Evolutionary conservation across 2,797 vertebrate genomes (phyloP), one percentile per base, ranked within the genome.

Genomic region (Acanthurus leucopareius): DNA sequence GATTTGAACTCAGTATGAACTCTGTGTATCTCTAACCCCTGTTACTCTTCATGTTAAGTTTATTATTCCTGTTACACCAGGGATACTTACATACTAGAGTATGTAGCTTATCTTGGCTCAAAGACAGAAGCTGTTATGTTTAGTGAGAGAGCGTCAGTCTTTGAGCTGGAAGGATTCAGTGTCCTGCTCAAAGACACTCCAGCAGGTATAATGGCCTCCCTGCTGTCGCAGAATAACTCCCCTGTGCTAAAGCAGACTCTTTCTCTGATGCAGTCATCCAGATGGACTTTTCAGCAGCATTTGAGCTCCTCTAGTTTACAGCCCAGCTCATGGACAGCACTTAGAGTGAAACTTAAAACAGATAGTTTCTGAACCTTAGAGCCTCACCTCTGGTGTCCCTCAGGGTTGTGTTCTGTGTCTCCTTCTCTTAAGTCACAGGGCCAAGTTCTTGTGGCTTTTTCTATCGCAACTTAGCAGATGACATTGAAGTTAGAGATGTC

Each of bases 1-100:
- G 62, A 59, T 69, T 69, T 54, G 2, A 59, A 54, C 53, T 74
- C 28, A n/a, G 28, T 17, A 19, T 52, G 58, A 67, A 64, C 49
- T 17, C 47, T 53, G 17, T 38, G 4, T 20, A 19, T 48, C 7
- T 14, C n/a, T 16, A 52, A 8, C 11, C 2, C 58, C 16, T 5
- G 8, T 40, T 67, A 70, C 5, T 57, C 16, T 60, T 13, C 32
- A 38, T 42, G 53, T 51, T 13, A 44, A 10, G 13, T 71, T 19
- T 35, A 13, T 19, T 66, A 7, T 59, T 35, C 6, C 35, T 57
- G 1, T 54, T 35, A 38, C 11, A 58, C 22, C 22, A 38, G 59
- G 16, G 19, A 69, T 38, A 47, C 63, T 54, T 35, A 5, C 49
- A 11, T 5, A 5, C n/a, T 22, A 75, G 35, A 51, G 22, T 6